A percentile compares a stretch with the other conserved stretches of the same genome.
phyloP scores from a whole-genome alignment of 1,140 invertebrate genomes.

The Cydia fagiglandana region DNA sequence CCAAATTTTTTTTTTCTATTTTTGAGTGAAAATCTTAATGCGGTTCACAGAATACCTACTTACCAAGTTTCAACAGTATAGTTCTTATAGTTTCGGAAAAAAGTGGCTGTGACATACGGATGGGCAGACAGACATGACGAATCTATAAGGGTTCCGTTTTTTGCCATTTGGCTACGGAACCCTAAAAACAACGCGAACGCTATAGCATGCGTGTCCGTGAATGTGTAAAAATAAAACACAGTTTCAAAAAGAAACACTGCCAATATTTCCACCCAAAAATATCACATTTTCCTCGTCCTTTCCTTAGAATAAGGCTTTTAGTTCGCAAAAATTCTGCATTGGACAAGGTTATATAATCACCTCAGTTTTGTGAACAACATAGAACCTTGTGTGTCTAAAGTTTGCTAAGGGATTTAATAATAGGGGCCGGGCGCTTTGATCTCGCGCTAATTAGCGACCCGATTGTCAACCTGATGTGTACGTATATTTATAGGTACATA shows the following conservation, averaged over 20 bases:
- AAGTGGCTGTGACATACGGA: no score
- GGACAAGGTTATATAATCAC: neutral
- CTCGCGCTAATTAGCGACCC: conserved; percentile 8
- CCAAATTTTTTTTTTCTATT: no score
- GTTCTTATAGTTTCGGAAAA: no score
- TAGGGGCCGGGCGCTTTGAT: neutral
- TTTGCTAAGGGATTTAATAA: conserved; percentile 2
- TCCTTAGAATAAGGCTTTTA: neutral
- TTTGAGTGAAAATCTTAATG: no score
- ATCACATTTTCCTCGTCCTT: neutral
- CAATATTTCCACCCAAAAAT: neutral
- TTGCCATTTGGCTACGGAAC: no score
- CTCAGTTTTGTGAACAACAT: neutral
- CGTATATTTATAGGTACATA: neutral
- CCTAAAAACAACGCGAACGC: no score
- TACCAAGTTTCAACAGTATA: no score
- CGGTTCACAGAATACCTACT: no score
- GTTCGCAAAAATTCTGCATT: neutral
- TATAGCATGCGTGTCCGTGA: no score
- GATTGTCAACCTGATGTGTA: neutral
- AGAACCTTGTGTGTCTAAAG: neutral
- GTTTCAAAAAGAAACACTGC: neutral
- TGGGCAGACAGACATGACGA: no score
- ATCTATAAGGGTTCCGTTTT: no score
- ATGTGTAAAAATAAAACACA: neutral